phyloP scores from a whole-genome alignment of 2,113 vertebrate species.

The Himantopus leucocephalus region DNA sequence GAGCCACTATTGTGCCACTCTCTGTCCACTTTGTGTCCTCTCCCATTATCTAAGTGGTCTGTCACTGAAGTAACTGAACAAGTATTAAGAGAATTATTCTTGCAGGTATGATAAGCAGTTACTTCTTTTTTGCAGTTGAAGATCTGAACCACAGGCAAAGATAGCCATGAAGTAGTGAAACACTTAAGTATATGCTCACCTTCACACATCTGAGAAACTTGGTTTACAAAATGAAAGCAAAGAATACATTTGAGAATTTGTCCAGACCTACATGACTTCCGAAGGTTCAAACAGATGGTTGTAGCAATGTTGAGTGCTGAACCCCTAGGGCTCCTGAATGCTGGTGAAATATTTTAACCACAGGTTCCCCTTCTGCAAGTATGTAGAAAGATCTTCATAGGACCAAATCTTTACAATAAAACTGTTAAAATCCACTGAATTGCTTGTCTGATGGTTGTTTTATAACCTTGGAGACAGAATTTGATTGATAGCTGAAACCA shows the following conservation, averaged over 20 bases:
- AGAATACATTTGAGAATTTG: background rate
- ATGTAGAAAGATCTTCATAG: background rate
- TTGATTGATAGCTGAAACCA: constrained; percentile 6
- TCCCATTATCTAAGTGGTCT: background rate
- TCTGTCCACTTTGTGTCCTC: background rate
- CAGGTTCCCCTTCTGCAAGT: background rate
- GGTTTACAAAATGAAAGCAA: background rate
- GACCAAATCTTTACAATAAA: background rate
- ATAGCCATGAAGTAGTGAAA: background rate
- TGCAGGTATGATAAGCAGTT: background rate
- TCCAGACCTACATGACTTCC: background rate
- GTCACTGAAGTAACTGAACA: background rate
- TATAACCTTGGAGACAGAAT: background rate
- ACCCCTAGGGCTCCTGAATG: background rate
- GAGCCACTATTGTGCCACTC: background rate
- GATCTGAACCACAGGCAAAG: background rate
- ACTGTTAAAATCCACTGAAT: background rate
- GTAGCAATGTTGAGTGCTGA: background rate
- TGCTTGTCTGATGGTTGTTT: background rate
- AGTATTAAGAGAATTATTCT: background rate
- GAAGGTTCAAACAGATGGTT: background rate
- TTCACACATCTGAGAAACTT: background rate
- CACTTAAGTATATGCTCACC: background rate
- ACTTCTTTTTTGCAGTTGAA: background rate
- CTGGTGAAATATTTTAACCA: background rate